phyloP scores from a whole-genome alignment of 2,797 vertebrate species.

The Orestias chungarensis region DNA sequence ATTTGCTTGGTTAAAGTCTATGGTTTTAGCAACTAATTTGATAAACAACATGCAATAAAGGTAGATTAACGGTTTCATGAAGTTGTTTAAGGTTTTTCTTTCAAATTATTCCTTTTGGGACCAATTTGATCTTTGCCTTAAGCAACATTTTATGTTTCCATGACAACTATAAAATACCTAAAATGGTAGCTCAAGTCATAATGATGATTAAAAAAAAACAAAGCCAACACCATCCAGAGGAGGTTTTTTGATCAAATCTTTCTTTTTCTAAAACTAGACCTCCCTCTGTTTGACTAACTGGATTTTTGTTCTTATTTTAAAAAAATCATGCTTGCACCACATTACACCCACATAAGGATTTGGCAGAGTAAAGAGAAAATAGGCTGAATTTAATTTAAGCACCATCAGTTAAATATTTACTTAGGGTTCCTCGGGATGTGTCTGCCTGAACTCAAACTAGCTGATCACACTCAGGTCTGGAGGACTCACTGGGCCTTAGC shows the following conservation, averaged over 20 bases:
- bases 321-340: background rate
- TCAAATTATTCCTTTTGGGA: background rate
- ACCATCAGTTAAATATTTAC: slow-evolving; percentile 39
- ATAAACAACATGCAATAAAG: background rate
- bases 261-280: slow-evolving; percentile 9
- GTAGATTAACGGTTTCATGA: background rate
- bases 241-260: background rate
- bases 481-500: slow-evolving; percentile 11
- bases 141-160: background rate
- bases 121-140: background rate
- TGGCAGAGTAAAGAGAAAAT: slow-evolving; percentile 11
- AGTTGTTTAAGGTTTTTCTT: background rate
- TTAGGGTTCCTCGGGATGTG: slow-evolving; percentile 14
- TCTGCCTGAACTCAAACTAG: slow-evolving; percentile 43
- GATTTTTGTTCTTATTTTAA: slow-evolving; percentile 17
- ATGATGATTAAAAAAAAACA: background rate
- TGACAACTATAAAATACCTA: background rate
- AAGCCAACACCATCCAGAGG: background rate
- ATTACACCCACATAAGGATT: slow-evolving; percentile 10
- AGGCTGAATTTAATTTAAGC: slow-evolving; percentile 19
- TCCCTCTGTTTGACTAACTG: slow-evolving; percentile 10
- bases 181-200: background rate
- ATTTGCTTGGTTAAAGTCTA: background rate
- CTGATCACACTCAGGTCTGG: slow-evolving; percentile 36
- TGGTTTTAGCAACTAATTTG: background rate